These are phyloP conservation scores for Drosophila gunungcola DNA, from an alignment of 1,140 invertebrate genomes.

Conservation along the genomic window DNA sequence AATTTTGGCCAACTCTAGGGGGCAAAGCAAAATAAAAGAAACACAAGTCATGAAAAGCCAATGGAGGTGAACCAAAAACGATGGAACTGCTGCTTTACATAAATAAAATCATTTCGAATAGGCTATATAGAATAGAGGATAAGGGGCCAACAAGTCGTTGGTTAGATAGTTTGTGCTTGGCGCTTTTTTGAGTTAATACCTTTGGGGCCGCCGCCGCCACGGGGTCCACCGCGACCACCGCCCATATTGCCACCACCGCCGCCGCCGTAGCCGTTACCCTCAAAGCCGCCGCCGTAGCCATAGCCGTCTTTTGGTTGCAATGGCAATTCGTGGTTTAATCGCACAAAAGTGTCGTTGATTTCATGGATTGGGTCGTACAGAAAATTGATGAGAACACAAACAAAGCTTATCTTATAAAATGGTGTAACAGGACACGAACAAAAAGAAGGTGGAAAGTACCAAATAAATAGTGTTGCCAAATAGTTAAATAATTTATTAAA, in stretches of 20 bases:
- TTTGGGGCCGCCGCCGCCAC: constrained; percentile 83
- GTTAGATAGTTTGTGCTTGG: constrained; percentile 29
- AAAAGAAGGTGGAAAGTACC: constrained; percentile 9
- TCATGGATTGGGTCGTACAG: constrained; percentile 32
- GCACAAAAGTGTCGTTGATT: constrained; percentile 43
- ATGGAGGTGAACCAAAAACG: constrained; percentile 41
- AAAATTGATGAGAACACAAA: constrained; percentile 68
- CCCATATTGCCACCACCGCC: constrained; percentile 73
- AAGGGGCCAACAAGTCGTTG: constrained; percentile 26
- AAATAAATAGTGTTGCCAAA: constrained; percentile 16
- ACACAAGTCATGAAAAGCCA: constrained; percentile 54
- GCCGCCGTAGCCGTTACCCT: constrained; percentile 78
- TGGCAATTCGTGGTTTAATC: constrained; percentile 40
- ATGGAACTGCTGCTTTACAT: constrained; percentile 48
- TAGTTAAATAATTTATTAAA: background rate
- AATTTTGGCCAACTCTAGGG: constrained; percentile 78
- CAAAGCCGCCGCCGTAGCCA: constrained; percentile 83
- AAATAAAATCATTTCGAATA: constrained; percentile 39
- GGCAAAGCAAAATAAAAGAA: constrained; percentile 52
- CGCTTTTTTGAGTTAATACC: constrained; percentile 64
- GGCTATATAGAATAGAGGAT: constrained; percentile 30
- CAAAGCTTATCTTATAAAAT: constrained; percentile 65
- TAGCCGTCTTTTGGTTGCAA: constrained; percentile 66
- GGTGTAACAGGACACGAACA: constrained; percentile 25
- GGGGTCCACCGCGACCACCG: constrained; percentile 66